Evolutionary conservation across 2,113 vertebrate genomes (phyloP), one percentile per base, ranked within the genome.

Genomic region (Taxidea taxus): DNA sequence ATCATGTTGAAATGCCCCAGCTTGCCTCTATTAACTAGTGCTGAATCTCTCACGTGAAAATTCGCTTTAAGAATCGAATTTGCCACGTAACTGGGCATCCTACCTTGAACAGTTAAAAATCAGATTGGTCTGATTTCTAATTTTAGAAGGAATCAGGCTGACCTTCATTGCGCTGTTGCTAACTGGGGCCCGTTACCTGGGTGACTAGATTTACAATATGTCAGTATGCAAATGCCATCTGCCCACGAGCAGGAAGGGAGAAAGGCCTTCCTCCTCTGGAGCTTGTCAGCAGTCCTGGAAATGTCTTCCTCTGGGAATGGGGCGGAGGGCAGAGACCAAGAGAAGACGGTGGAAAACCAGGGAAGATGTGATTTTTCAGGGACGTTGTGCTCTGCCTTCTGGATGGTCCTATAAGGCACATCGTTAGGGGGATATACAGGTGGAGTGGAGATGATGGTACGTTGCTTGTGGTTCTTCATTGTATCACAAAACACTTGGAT

Each of bases 141-240:
- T 97, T 98, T 98, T 97, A 97, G 97, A 97, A 87, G 95, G 96
- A 92, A 95, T 97, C 70, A 91, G 74, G 80, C 86, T 98, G 97
- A 96, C 95, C 96, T 95, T 98, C 95, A n/a, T 96, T 97, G 90
- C 44, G 78, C 97, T 94, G 97, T 97, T 98, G 98, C 91, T 98
- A 95, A 96, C 95, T 93, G 95, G 96, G 97, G 91, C 66, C 87
- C 90, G 97, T 98, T 98, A 97, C 97, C 98, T 96, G 95, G 97
- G n/a, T 98, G 97, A 98, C 97, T 98, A 88, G 98, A 98, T 96
- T 98, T 98, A 96, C 97, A 97, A 95, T 98, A 98, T 98, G 96
- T 98, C 98, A 98, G 88, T 13, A 96, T 97, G 98, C 98, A 98
- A 98, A 98, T 98, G 98, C 98, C 98, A 98, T 98, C 98, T 98